These are phyloP conservation scores for Choreutis nemorana DNA, from an alignment of 2,888 invertebrate species.

Conservation along the genomic window DNA sequence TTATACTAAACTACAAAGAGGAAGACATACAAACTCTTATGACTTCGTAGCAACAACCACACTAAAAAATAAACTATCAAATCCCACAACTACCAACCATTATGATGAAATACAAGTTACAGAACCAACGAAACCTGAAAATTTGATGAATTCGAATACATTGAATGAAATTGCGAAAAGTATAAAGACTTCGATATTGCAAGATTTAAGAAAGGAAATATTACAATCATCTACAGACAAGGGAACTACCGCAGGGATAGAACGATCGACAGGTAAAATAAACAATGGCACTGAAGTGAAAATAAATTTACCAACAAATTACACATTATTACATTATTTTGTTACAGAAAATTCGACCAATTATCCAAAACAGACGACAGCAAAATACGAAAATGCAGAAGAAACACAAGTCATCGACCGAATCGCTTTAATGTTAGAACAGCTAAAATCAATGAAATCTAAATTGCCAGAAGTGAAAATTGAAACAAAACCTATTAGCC, in stretches of 20 bases:
- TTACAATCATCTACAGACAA: not conserved
- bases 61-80: no score
- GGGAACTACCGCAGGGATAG: slow-evolving; percentile 3
- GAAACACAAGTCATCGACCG: slow-evolving; percentile 21
- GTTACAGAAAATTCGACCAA: slow-evolving; percentile 9
- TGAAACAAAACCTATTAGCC: slow-evolving; percentile 6
- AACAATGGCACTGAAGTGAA: no score
- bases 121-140: no score
- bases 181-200: slow-evolving; percentile 33
- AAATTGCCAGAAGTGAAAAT: slow-evolving; percentile 9
- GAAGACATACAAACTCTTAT: no score
- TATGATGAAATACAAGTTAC: no score
- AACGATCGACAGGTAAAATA: slow-evolving; percentile 8
- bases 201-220: slow-evolving; percentile 25
- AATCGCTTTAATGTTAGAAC: slow-evolving; percentile 28
- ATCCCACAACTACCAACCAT: no score
- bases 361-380: no score
- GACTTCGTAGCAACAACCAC: no score
- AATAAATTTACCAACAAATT: no score
- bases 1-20: no score
- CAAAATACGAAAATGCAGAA: slow-evolving; percentile 13
- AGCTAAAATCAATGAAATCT: slow-evolving; percentile 22
- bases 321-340: no score
- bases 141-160: no score
- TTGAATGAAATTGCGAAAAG: slow-evolving; percentile 35